Base-by-base conservation (phyloP, 2,113 vertebrate species). In the Herpetotheres cachinnans region DNA sequence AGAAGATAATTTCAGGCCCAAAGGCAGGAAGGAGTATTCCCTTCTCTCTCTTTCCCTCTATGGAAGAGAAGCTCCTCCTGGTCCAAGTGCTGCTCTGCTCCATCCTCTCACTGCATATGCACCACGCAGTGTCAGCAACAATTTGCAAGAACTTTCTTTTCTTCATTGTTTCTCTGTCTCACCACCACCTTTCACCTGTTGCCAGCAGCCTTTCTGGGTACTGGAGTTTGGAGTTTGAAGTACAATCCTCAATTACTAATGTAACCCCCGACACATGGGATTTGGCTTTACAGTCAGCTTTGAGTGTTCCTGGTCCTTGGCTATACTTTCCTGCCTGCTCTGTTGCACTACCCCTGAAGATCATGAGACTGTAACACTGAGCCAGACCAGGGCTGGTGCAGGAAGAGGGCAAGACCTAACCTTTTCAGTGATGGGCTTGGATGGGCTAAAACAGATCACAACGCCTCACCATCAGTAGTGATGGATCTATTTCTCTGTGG, bases 261-360 rank as follows among this genome's bases (percentile, higher is more conserved):
- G 61, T 72, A 87, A 94, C 81, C 89, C 93, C 69, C 82, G 86
- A 89, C 61, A 72, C 0, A 4, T 1, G 29, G 73, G 70, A 82
- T 95, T 74, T 91, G 54, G 61, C 78, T 95, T 95, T 89, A 72
- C 44, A 95, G 56, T n/a, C 47, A 55, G 55, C 65, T 92, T 78
- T 93, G 61, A 32, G 40, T 13, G 49, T 52, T 88, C 74, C 71
- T 62, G 86, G 47, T 71, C 47, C 65, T 49, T 30, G 52, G 56
- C 78, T 76, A 13, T 56, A 71, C 73, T 88, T 54, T 87, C 63
- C 49, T 66, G 76, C 71, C 76, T 40, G 56, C 71, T 61, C 54
- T 44, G 10, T 46, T 26, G 85, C 50, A 27, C 40, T 72, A 8
- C 29, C 20, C 19, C 32, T 54, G 46, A 52, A 58, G 34, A 70